Base-by-base conservation (phyloP, 1,140 invertebrate species). In the Mya arenaria region DNA sequence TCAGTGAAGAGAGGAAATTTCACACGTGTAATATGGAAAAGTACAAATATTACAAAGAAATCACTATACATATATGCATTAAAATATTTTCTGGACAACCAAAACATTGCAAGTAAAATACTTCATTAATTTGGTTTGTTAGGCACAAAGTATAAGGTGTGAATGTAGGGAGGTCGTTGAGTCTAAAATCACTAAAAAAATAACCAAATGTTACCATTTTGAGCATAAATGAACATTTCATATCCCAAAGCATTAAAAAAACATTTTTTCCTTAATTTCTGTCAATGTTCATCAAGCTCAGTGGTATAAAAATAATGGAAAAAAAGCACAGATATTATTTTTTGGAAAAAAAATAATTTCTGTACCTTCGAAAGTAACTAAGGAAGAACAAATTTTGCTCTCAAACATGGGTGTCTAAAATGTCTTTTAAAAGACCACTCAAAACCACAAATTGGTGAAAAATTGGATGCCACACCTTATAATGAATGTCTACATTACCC, bases 401-500 rank as follows among this genome's bases (percentile, higher is more conserved):
- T 36, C 65, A 68, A 36, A 34, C 65, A 17, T n/a, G 39, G 36
- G n/a, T n/a, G n/a, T 68, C 65, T 36, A n/a, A 36, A 19, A 36
- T 34, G 65, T 36, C n/a, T 36, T 36, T 62, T 68, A 60, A 44
- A 69, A 4, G 30, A 48, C 65, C 58, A 52, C 62, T 39, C 15
- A 66, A 80, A 78, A 23, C 58, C 23, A 66, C 63, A 71, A 71
- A 58, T 58, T 34, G 32, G 8, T 6, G 58, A 44, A 41, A 75
- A 23, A 23, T 68, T 60, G 65, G 66, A 71, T 39, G 60, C 48
- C 77, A 80, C 77, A 80, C 77, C 77, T 80, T 71, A 80, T 80
- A 80, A 80, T 62, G 62, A 80, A 80, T 80, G 77, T 71, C 66
- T 71, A 80, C 77, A 71, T 80, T 80, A 80, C 77, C 77, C 77